phyloP scores from a whole-genome alignment of 2,113 vertebrate species.

The Erythrocebus patas region DNA sequence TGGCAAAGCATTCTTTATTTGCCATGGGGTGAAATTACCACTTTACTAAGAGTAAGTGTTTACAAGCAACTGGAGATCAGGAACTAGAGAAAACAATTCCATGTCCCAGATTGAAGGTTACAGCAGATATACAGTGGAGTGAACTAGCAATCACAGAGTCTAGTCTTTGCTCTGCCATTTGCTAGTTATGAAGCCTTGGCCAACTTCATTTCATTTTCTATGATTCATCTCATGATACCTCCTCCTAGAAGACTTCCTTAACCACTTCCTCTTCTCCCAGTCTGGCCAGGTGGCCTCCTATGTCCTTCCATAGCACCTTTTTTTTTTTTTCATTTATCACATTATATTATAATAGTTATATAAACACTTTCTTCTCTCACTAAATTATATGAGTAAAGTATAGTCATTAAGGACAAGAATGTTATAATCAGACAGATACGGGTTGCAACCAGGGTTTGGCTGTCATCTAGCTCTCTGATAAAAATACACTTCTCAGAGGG shows the following conservation, averaged over 20 bases:
- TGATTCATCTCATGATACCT: neutral
- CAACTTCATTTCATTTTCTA: neutral
- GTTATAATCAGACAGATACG: neutral
- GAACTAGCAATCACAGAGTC: neutral
- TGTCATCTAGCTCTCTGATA: neutral
- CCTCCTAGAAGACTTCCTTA: neutral
- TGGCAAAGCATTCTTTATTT: neutral
- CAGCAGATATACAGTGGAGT: neutral
- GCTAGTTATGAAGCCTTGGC: neutral
- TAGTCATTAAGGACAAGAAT: neutral
- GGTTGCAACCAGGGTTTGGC: neutral
- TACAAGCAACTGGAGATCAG: neutral
- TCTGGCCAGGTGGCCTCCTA: neutral
- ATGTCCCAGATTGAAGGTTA: neutral
- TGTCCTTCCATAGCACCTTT: neutral
- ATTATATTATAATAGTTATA: neutral
- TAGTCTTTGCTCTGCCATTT: neutral
- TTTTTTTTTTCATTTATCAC: neutral
- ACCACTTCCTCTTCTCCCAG: neutral
- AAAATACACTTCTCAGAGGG: neutral
- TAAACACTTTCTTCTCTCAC: neutral
- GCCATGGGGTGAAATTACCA: neutral
- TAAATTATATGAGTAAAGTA: neutral
- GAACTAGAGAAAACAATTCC: neutral
- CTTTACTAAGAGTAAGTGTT: neutral